Evolutionary conservation across 2,888 invertebrate species (phyloP).

Genomic region (Fabriciana adippe): DNA sequence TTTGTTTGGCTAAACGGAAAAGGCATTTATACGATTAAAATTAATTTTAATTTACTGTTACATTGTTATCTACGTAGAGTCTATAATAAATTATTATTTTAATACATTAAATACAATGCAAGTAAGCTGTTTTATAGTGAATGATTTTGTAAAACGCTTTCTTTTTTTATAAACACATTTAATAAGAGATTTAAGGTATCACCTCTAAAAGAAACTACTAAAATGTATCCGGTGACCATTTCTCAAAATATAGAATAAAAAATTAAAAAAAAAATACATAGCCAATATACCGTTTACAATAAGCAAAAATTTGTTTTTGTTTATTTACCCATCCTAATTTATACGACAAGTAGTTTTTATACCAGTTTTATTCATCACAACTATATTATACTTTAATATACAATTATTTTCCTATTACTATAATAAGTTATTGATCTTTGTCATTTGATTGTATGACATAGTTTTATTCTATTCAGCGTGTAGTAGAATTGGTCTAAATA

Average conservation of each 20-base stretch:
- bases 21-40: slow-evolving; percentile 74
- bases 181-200: slow-evolving; percentile 20
- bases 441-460: not conserved
- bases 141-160: slow-evolving; percentile 29
- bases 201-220: slow-evolving; percentile 4
- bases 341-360: slow-evolving; percentile 5
- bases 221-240: slow-evolving; percentile 15
- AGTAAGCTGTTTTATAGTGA: slow-evolving; percentile 34
- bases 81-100: slow-evolving; percentile 77
- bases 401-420: not conserved
- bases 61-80: slow-evolving; percentile 75
- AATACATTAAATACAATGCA: slow-evolving; percentile 54
- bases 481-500: not conserved
- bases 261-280: slow-evolving; percentile 1
- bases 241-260: slow-evolving; percentile 13
- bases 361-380: slow-evolving; percentile 3
- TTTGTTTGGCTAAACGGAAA: slow-evolving; percentile 64
- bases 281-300: slow-evolving; percentile 11
- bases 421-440: not conserved
- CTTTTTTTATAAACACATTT: slow-evolving; percentile 19
- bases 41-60: slow-evolving; percentile 72
- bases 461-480: not conserved
- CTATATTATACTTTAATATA: not conserved
- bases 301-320: slow-evolving; percentile 15
- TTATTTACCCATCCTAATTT: slow-evolving; percentile 11